Evolutionary conservation across 2,797 vertebrate genomes (phyloP).

Genomic region (Acanthurus leucopareius): DNA sequence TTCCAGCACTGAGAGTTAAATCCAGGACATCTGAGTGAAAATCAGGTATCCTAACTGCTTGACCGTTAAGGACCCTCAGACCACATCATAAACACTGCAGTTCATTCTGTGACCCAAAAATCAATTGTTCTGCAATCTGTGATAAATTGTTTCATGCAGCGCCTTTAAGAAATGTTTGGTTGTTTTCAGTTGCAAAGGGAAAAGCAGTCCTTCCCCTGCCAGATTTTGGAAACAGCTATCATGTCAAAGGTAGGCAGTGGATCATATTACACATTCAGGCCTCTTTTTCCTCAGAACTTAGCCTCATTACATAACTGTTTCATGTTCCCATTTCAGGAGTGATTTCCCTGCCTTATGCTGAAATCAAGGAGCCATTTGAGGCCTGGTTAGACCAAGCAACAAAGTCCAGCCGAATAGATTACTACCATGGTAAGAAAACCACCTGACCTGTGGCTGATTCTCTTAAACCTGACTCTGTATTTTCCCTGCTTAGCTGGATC

Average conservation of each 20-base stretch:
- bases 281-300: not conserved
- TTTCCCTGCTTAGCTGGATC: constrained; percentile 11
- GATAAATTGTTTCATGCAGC: too few relatives aligned
- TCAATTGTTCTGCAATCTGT: too few relatives aligned
- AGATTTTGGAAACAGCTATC: constrained; percentile 76
- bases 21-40: too few relatives aligned
- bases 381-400: constrained; percentile 86
- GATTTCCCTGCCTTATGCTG: constrained; percentile 88
- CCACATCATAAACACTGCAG: too few relatives aligned
- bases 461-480: constrained; percentile 18
- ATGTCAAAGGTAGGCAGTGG: constrained; percentile 76
- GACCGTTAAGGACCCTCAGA: too few relatives aligned
- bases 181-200: constrained; percentile 64
- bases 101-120: too few relatives aligned
- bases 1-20: too few relatives aligned
- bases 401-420: constrained; percentile 86
- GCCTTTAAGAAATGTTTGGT: not conserved
- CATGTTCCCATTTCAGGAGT: constrained; percentile 74
- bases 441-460: not conserved
- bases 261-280: not conserved
- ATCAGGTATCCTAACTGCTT: too few relatives aligned
- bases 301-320: not conserved
- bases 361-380: constrained; percentile 91
- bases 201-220: constrained; percentile 69
- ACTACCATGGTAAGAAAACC: constrained; percentile 80